Evolutionary conservation across 2,113 vertebrate species (phyloP).

Genomic region (Podocnemis expansa): DNA sequence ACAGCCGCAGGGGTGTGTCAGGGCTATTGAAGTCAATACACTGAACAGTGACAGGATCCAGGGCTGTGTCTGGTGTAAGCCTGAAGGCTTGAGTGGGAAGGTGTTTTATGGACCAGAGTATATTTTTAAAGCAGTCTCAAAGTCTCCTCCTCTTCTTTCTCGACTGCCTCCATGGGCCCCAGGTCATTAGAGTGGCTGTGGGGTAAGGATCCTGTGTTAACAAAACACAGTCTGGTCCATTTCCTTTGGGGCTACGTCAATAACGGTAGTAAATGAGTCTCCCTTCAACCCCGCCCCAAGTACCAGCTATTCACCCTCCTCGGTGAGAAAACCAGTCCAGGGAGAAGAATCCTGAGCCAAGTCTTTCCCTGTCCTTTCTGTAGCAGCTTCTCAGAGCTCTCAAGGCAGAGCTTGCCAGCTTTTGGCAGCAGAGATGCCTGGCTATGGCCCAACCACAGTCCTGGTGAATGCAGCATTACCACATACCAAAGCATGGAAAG

Average conservation of each 20-base stretch:
- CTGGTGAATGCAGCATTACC: too few species aligned
- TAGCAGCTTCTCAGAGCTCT: neutral
- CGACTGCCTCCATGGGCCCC: neutral
- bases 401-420: neutral
- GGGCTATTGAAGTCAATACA: neutral
- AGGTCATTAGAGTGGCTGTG: neutral
- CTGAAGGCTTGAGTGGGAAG: neutral
- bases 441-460: neutral
- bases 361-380: neutral
- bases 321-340: neutral
- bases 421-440: neutral
- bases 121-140: neutral
- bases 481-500: too few species aligned
- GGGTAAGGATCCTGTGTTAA: neutral
- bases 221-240: neutral
- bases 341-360: neutral
- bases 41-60: neutral
- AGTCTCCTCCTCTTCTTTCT: neutral
- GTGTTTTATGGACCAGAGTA: neutral
- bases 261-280: neutral
- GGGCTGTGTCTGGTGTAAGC: neutral
- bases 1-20: rapidly evolving
- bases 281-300: neutral
- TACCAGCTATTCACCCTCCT: neutral
- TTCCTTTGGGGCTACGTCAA: neutral